Evolutionary conservation across 2,888 invertebrate genomes (phyloP), one percentile per base, ranked within the genome.

Genomic region (Machimus atricapillus): DNA sequence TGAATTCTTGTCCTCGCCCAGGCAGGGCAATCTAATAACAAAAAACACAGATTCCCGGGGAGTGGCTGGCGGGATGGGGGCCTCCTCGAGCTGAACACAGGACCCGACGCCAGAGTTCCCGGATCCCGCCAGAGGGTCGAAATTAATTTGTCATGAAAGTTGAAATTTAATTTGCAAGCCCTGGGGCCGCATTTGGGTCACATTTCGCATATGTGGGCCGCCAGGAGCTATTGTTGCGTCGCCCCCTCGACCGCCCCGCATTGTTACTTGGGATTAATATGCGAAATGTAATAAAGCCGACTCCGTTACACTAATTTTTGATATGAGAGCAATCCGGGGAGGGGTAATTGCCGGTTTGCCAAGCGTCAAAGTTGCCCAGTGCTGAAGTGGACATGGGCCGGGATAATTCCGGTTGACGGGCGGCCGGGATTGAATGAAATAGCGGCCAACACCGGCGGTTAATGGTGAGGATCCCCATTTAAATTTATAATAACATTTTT

Each of bases 91-190:
- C 56, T 40, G 3, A 43, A 23, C 23, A 23, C 16, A 9, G n/a
- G 12, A 27, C 1, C 9, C 66, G 12, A 81, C 14, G 23, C 27
- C 52, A 27, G 43, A 46, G 46, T 27, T 81, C 56, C 81, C 27
- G 56, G 56, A 81, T 31, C n/a, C 12, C 52, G 81, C 52, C 56
- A 23, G 76, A 81, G 34, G 81, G 81, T 46, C 81, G 14, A 56
- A 46, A 81, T 81, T 81, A 81, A 81, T 81, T 81, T 81, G 27
- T 81, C 81, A 81, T 81, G 81, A 56, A 81, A 81, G 81, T 81
- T 81, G 19, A 81, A 81, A 81, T 81, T 81, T 81, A 81, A 81
- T 81, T 81, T 81, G n/a, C 81, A 46, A 52, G 27, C 81, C 56
- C 81, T 19, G 27, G 81, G 81, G 23, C 66, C 66, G 27, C 14